Evolutionary conservation across 2,113 vertebrate species (phyloP).

Genomic region (Rhea americana): DNA sequence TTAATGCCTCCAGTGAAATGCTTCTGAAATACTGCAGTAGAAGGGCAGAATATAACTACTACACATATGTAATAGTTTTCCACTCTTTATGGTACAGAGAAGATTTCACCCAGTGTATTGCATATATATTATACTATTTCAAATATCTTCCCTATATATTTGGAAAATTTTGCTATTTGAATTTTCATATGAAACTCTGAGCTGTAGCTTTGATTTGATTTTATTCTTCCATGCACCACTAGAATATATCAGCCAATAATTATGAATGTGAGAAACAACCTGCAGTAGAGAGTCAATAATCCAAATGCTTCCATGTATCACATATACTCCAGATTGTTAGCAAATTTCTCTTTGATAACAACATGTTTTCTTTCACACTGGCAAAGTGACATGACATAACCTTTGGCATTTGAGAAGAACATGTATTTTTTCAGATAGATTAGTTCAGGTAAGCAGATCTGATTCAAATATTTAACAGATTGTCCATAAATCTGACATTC

Average conservation of each 20-base stretch:
- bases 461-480: conserved; percentile 64
- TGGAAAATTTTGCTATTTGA: neutral
- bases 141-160: neutral
- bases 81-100: neutral
- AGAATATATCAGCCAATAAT: conserved; percentile 1
- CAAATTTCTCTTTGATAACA: conserved; percentile 57
- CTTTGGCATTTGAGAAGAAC: conserved; percentile 51
- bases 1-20: neutral
- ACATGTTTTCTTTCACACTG: neutral
- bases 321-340: conserved; percentile 4
- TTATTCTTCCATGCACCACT: neutral
- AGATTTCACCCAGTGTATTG: neutral
- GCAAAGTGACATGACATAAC: conserved; percentile 30
- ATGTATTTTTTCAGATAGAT: conserved; percentile 35
- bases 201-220: neutral
- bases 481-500: conserved; percentile 60
- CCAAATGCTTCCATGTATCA: neutral
- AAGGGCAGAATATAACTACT: neutral
- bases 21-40: neutral
- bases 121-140: neutral
- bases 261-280: neutral
- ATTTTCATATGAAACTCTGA: neutral
- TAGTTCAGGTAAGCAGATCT: conserved; percentile 55
- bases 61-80: neutral
- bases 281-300: neutral